A percentile compares a stretch with the other conserved stretches of the same genome.
These are phyloP conservation scores for Phocides pigmalion DNA, from an alignment of 1,140 invertebrate genomes.

Conservation along the genomic window DNA sequence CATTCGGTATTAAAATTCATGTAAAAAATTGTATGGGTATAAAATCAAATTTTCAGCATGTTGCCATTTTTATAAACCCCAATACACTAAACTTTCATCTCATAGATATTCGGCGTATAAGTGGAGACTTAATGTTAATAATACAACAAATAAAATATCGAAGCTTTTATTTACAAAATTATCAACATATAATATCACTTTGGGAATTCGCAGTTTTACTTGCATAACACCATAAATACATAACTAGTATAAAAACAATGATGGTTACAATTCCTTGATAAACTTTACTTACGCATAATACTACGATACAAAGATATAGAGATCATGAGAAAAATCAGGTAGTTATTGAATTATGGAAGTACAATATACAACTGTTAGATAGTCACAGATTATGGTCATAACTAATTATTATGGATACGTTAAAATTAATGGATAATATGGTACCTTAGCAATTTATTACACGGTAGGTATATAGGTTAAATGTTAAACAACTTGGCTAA, in stretches of 20 bases:
- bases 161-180: slow-evolving; percentile 84
- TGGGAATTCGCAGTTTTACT: slow-evolving; percentile 81
- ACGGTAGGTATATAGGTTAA: not conserved
- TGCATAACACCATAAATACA: slow-evolving; percentile 78
- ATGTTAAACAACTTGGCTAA: not conserved
- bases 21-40: too few relatives aligned
- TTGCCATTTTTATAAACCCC: too few relatives aligned
- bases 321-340: slow-evolving; percentile 34
- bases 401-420: slow-evolving; percentile 2
- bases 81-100: too few relatives aligned
- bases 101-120: not conserved
- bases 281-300: slow-evolving; percentile 43
- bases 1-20: too few relatives aligned
- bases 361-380: slow-evolving; percentile 29
- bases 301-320: slow-evolving; percentile 34
- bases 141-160: slow-evolving; percentile 72
- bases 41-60: too few relatives aligned
- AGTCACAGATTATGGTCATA: slow-evolving; percentile 17
- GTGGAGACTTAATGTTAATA: slow-evolving; percentile 1
- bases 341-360: slow-evolving; percentile 43
- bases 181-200: slow-evolving; percentile 83
- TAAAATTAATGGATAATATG: slow-evolving; percentile 12
- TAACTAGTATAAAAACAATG: slow-evolving; percentile 75
- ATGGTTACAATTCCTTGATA: slow-evolving; percentile 73
- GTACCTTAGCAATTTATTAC: not conserved